These are phyloP conservation scores for Centrocercus urophasianus DNA, from an alignment of 2,113 vertebrate species.

Conservation along the genomic window DNA sequence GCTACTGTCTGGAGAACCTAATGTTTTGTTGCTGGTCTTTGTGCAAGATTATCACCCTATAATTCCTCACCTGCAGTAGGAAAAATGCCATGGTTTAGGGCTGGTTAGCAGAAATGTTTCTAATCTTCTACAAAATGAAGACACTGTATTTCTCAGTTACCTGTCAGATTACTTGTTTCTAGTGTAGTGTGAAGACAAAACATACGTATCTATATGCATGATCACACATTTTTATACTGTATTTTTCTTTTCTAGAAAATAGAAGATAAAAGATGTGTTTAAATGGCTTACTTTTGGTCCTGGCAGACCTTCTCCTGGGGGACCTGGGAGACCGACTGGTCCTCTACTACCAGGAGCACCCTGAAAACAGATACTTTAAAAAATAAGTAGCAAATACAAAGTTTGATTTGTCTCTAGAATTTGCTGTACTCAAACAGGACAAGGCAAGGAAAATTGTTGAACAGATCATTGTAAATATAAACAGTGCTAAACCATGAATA, in stretches of 20 bases:
- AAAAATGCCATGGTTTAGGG: neutral
- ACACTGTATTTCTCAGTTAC: neutral
- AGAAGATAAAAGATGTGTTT: neutral
- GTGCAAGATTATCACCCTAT: neutral
- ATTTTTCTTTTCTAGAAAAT: neutral
- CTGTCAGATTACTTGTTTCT: neutral
- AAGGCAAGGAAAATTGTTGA: neutral
- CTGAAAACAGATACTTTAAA: constrained; percentile 71
- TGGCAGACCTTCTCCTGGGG: constrained; percentile 86
- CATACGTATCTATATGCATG: neutral
- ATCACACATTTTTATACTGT: neutral
- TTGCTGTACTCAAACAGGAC: neutral
- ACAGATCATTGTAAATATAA: neutral
- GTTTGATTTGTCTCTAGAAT: constrained; percentile 7
- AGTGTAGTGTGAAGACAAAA: neutral
- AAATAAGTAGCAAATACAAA: constrained; percentile 23
- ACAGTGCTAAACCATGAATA: neutral
- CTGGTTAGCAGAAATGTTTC: neutral
- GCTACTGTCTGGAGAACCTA: neutral
- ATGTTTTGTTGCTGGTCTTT: neutral
- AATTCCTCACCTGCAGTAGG: neutral
- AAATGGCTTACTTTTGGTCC: constrained; percentile 84
- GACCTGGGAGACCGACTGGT: constrained; percentile 81
- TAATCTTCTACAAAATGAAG: neutral
- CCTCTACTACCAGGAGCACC: constrained; percentile 88